Percentiles rank a stretch among this genome's conserved stretches.
Conservation (phyloP, 1,140 invertebrate species). For the Aphis craccivora region DNA sequence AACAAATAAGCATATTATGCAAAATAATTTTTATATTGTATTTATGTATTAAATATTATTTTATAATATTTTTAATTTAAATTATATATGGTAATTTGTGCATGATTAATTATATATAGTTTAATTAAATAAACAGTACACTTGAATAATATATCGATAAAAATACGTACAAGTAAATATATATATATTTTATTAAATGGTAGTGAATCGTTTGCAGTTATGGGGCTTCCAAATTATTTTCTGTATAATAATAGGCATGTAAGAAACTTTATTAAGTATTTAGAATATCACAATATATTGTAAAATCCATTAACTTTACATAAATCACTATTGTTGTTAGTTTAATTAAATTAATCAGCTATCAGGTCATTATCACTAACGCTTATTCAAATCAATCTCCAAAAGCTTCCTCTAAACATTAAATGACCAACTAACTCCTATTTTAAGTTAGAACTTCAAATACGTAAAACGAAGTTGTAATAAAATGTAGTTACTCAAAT, state of each 20-base stretch:
- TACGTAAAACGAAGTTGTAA: background rate
- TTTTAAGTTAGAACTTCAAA: constrained; percentile 3
- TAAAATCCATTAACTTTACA: background rate
- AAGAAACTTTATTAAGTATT: background rate
- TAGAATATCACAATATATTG: background rate
- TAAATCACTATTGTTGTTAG: background rate
- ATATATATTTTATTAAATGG: background rate
- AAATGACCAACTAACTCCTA: background rate
- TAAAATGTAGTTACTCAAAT: background rate
- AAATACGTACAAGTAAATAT: background rate
- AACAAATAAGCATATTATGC: background rate
- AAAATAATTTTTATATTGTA: background rate
- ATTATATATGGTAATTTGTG: too few species aligned
- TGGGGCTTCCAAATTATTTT: background rate
- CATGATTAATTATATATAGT: background rate
- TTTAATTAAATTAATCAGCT: background rate
- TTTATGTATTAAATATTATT: background rate
- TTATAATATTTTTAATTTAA: background rate
- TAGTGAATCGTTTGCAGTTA: background rate
- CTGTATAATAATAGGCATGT: background rate
- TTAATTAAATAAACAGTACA: background rate
- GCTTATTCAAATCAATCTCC: background rate
- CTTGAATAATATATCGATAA: background rate
- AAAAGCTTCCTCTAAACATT: background rate
- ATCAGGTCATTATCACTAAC: background rate